A percentile compares a stretch with the other conserved stretches of the same genome.
These are phyloP conservation scores for Aythya baeri DNA, from an alignment of 2,113 vertebrate genomes.

Conservation along the genomic window DNA sequence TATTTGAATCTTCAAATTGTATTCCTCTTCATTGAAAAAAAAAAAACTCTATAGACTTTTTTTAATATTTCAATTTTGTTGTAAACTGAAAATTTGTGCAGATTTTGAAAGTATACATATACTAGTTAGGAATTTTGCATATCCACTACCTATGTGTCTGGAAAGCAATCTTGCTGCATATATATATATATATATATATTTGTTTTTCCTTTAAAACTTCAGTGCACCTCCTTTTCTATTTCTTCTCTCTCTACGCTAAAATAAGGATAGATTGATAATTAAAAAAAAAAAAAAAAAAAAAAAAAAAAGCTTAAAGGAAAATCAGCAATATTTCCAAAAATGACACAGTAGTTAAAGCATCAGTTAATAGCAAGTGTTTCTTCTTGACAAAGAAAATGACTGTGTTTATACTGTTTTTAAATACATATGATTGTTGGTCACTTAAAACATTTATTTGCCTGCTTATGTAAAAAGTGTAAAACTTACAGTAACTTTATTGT, in stretches of 20 bases:
- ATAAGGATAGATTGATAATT: not conserved
- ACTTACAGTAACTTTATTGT: not conserved
- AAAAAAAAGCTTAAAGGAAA: not conserved
- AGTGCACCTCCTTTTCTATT: not conserved
- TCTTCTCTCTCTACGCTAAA: not conserved
- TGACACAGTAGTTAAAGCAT: not conserved
- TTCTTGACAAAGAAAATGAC: not conserved
- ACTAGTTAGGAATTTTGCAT: not conserved
- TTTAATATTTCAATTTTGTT: not conserved
- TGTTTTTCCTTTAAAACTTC: not conserved
- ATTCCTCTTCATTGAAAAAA: not conserved
- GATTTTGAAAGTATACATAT: not conserved
- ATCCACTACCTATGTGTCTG: not conserved
- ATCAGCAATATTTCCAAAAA: not conserved
- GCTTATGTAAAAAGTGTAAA: not conserved
- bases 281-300: not conserved
- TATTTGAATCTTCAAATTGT: not conserved
- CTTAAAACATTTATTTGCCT: not conserved
- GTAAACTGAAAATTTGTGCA: not conserved
- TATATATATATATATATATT: too few species aligned
- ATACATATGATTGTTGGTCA: not conserved
- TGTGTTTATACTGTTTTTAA: rapidly evolving
- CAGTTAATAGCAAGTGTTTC: not conserved
- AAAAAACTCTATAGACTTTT: not conserved
- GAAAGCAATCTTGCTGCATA: not conserved